Evolutionary conservation across 2,113 vertebrate genomes (phyloP).

Genomic region (Taurulus bubalis): DNA sequence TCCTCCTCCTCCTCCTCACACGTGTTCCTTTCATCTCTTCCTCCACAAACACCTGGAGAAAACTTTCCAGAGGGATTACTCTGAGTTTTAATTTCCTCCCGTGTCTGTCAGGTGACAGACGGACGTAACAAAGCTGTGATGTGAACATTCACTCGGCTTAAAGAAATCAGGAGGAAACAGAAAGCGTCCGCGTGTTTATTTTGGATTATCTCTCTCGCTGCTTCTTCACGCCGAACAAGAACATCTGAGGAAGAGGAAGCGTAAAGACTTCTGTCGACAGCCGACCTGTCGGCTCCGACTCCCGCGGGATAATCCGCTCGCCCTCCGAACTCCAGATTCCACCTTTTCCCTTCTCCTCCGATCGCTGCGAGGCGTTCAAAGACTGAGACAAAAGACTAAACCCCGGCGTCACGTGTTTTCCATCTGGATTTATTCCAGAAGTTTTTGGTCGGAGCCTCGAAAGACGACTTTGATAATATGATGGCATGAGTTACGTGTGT

Average conservation of each 20-base stretch:
- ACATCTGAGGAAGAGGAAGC: conserved; percentile 13
- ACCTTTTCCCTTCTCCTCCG: conserved; percentile 37
- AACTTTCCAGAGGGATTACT: conserved; percentile 61
- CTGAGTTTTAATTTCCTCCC: conserved; percentile 33
- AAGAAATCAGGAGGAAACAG: conserved; percentile 52
- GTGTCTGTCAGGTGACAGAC: conserved; percentile 55
- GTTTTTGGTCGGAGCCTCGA: neutral
- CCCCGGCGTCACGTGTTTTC: conserved; percentile 18
- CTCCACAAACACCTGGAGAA: conserved; percentile 21
- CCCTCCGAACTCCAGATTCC: conserved; percentile 46
- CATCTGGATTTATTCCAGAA: conserved; percentile 26
- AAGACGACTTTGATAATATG: too few species aligned
- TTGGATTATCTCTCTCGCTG: conserved; percentile 50
- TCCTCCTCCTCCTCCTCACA: neutral
- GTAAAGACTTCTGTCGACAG: conserved; percentile 29
- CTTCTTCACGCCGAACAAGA: neutral
- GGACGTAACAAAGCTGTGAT: conserved; percentile 27
- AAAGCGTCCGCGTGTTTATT: conserved; percentile 46
- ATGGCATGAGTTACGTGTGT: too few species aligned
- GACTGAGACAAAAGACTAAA: conserved; percentile 25
- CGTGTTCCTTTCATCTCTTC: conserved; percentile 45
- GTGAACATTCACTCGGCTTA: conserved; percentile 29
- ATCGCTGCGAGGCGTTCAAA: conserved; percentile 43
- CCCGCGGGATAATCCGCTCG: conserved; percentile 58
- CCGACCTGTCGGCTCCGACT: conserved; percentile 37